Evolutionary conservation across 1,140 invertebrate genomes (phyloP).

Genomic region (Globodera ellingtonae): DNA sequence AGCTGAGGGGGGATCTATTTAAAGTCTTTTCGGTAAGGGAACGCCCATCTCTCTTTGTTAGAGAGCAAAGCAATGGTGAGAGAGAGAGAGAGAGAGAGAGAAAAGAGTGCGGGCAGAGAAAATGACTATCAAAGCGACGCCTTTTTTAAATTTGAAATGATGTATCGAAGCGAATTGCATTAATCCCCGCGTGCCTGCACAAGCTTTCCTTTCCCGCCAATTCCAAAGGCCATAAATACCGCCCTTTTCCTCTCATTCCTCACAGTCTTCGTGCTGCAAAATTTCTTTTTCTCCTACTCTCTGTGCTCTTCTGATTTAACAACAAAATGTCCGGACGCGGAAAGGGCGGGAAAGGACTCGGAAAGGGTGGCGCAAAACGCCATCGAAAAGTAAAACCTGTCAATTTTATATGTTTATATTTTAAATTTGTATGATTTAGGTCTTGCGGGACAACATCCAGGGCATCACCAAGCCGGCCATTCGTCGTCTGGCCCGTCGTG

Average conservation of each 20-base stretch:
- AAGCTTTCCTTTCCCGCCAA: no score
- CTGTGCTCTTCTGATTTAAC: background rate
- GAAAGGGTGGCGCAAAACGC: conserved; percentile 75
- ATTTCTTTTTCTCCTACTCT: background rate
- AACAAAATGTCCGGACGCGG: conserved; percentile 68
- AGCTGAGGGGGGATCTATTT: background rate
- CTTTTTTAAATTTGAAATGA: background rate
- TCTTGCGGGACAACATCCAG: conserved; percentile 75
- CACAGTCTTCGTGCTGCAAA: conserved; percentile 8
- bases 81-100: background rate
- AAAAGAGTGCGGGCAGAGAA: background rate
- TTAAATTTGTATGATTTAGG: conserved; percentile 36
- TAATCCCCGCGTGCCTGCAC: background rate
- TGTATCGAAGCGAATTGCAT: background rate
- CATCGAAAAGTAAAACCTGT: conserved; percentile 69
- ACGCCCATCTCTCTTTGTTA: background rate
- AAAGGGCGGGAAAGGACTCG: conserved; percentile 74
- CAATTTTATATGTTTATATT: background rate
- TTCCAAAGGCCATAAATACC: no score
- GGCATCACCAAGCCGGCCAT: conserved; percentile 76
- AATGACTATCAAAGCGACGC: background rate
- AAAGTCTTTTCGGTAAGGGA: background rate
- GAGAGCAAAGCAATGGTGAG: no score
- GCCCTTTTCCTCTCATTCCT: background rate
- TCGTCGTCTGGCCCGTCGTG: conserved; percentile 74